Evolutionary conservation across 1,140 invertebrate species (phyloP).

Genomic region (Macrotrachela quadricornifera): DNA sequence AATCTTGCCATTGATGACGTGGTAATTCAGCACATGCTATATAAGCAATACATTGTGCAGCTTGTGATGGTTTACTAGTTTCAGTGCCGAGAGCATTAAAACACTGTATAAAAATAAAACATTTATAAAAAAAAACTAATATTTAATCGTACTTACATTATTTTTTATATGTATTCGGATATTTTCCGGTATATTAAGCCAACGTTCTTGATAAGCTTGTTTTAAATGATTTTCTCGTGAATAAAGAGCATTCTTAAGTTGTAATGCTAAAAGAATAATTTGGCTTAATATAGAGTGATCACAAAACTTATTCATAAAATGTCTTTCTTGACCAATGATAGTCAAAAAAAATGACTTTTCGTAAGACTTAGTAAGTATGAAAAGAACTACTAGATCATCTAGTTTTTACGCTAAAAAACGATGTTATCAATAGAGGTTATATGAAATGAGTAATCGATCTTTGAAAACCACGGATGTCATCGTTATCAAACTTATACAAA

Average conservation of each 20-base stretch:
- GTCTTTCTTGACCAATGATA: too few relatives aligned
- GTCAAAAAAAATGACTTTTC: too few relatives aligned
- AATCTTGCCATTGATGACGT: constrained; percentile 44
- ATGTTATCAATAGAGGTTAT: too few relatives aligned
- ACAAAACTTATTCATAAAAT: too few relatives aligned
- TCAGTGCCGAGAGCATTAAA: constrained; percentile 79
- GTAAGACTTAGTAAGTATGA: too few relatives aligned
- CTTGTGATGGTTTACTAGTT: constrained; percentile 67
- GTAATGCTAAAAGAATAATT: constrained; percentile 35
- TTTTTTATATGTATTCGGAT: constrained; percentile 69
- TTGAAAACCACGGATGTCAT: too few relatives aligned
- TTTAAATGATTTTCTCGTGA: constrained; percentile 72
- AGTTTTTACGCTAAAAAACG: too few relatives aligned
- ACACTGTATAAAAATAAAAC: constrained; percentile 29
- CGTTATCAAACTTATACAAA: too few relatives aligned
- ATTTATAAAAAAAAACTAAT: too few relatives aligned
- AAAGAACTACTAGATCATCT: too few relatives aligned
- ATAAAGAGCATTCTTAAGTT: constrained; percentile 91
- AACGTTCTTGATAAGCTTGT: constrained; percentile 62
- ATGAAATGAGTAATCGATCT: too few relatives aligned
- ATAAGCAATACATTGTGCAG: constrained; percentile 93
- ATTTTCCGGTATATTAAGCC: constrained; percentile 67
- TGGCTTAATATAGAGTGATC: too few relatives aligned
- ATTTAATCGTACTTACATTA: constrained; percentile 36
- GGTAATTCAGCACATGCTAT: constrained; percentile 88